These are phyloP conservation scores for Hozukius guyotensis DNA, from an alignment of 2,797 vertebrate species.

Conservation along the genomic window DNA sequence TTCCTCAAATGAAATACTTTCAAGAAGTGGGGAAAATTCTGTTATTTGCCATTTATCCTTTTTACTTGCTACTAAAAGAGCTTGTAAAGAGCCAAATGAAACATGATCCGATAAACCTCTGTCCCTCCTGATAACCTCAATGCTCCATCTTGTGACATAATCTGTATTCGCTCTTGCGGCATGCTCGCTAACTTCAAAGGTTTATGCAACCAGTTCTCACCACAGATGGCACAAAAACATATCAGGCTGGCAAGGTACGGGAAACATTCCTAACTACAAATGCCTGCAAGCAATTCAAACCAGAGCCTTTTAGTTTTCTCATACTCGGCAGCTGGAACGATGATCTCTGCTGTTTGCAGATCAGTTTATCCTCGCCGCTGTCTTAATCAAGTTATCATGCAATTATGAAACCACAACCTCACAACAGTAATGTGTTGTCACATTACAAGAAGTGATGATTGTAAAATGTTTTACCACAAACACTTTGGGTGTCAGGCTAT, in stretches of 20 bases:
- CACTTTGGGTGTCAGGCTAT: not conserved
- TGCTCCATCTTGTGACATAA: not conserved
- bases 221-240: slow-evolving; percentile 5
- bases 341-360: slow-evolving; percentile 2
- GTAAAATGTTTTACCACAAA: slow-evolving; percentile 18
- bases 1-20: not conserved
- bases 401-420: slow-evolving; percentile 22
- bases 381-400: not conserved
- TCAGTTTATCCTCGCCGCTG: slow-evolving; percentile 1
- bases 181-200: slow-evolving; percentile 14
- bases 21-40: not conserved
- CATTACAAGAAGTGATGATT: slow-evolving; percentile 11
- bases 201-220: slow-evolving; percentile 7
- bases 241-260: not conserved
- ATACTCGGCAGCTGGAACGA: not conserved
- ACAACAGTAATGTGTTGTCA: slow-evolving; percentile 18
- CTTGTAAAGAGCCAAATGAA: not conserved
- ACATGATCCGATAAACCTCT: slow-evolving; percentile 1
- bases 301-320: not conserved
- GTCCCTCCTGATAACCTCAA: slow-evolving; percentile 1
- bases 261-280: slow-evolving; percentile 11
- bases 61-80: not conserved
- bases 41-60: not conserved
- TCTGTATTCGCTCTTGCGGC: not conserved
- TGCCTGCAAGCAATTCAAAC: slow-evolving; percentile 18